phyloP scores from a whole-genome alignment of 2,113 vertebrate genomes.

The Colistium nudipinnis region DNA sequence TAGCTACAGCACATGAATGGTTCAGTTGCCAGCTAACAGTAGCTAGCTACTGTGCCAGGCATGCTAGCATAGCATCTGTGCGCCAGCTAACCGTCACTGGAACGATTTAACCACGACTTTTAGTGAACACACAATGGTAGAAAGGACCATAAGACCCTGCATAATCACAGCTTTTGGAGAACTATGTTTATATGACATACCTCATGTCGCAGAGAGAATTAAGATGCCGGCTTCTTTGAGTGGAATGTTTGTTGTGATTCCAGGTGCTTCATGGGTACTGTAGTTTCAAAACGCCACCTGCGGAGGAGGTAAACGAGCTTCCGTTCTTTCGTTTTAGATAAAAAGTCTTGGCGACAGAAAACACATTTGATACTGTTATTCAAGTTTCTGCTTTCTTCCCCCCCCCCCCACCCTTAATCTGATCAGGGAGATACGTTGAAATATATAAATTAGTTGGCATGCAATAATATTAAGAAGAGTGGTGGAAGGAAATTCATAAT shows the following conservation, averaged over 20 bases:
- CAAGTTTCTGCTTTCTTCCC: too few species aligned
- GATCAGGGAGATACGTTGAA: too few species aligned
- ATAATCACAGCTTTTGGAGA: fast-evolving
- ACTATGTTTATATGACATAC: slow-evolving; percentile 39
- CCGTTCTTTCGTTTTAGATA: too few species aligned
- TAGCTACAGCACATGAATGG: background rate
- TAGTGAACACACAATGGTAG: fast-evolving
- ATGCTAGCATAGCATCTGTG: slow-evolving; percentile 50
- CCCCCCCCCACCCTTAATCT: too few species aligned
- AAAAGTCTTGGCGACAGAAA: too few species aligned
- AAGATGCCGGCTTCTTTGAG: slow-evolving; percentile 57
- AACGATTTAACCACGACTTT: background rate
- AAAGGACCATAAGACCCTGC: fast-evolving
- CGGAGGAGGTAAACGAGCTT: too few species aligned
- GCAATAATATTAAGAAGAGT: too few species aligned
- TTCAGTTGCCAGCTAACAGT: slow-evolving; percentile 48
- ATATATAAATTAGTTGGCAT: too few species aligned
- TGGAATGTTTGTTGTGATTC: slow-evolving; percentile 56
- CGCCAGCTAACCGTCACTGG: slow-evolving; percentile 36
- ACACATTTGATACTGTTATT: too few species aligned
- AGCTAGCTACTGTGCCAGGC: slow-evolving; percentile 11
- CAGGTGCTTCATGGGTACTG: slow-evolving; percentile 69
- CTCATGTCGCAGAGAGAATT: slow-evolving; percentile 68
- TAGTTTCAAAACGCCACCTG: slow-evolving; percentile 39
- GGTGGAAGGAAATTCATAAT: too few species aligned